Base-by-base conservation (phyloP, 2,888 invertebrate genomes). In the Brassicogethes aeneus region DNA sequence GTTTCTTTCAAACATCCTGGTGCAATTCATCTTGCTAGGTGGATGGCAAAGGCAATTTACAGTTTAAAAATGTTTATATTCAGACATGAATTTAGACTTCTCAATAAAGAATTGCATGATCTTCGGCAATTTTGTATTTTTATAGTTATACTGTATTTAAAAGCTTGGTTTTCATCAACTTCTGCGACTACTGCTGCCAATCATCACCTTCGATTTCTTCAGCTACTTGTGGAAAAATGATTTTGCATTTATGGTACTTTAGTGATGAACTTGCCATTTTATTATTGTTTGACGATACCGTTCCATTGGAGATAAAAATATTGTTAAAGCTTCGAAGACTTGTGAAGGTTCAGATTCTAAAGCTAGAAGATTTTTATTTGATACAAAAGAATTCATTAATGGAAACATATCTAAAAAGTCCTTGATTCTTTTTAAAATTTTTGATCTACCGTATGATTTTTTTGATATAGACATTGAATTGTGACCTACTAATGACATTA, bases 21-120 rank as follows among this genome's bases (percentile, higher is more conserved):
- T 14, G 45, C 43, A 8, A 16, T 48, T 15, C 48, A 46, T 38
- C 49, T 45, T 42, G 50, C 53, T 13, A 15, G 49, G 16, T 54
- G 49, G 47, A 52, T n/a, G n/a, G n/a, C n/a, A n/a, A n/a, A n/a
- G n/a, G n/a, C n/a, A n/a, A n/a, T n/a, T n/a, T n/a, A n/a, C n/a
- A n/a, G n/a, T n/a, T n/a, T n/a, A n/a, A n/a, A n/a, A n/a, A n/a
- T n/a, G n/a, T n/a, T n/a, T n/a, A 10, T 51, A 13, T 51, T 50
- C 41, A 34, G 38, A 23, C 30, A 36, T 2, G 40, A 48, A 16
- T 48, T 50, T 16, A 38, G 42, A 10, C 31, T 53, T 7, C 48
- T 43, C 5, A 31, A 10, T n/a, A 15, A 16, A 14, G 36, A 36
- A 36, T 12, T 15, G n/a, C 10, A 36, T 14, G 15, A 12, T 36